phyloP scores from a whole-genome alignment of 2,113 vertebrate genomes.

The Aptenodytes patagonicus region DNA sequence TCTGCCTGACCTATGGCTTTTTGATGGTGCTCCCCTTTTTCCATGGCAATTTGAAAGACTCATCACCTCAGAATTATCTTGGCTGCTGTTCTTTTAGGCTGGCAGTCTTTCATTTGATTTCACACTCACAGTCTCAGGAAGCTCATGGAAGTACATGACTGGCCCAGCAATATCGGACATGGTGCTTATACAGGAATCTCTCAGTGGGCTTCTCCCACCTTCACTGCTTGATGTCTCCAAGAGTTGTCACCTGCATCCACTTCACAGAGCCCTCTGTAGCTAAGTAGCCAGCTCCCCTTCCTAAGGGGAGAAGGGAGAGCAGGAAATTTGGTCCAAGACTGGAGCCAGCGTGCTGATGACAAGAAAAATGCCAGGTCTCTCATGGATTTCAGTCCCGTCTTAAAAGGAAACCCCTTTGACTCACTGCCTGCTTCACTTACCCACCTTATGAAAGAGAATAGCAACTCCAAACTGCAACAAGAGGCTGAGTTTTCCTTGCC shows the following conservation, averaged over 20 bases:
- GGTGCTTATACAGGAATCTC: background rate
- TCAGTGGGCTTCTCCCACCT: background rate
- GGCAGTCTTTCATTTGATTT: background rate
- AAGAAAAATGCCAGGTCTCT: background rate
- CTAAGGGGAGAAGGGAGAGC: background rate
- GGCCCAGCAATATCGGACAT: background rate
- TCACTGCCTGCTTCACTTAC: background rate
- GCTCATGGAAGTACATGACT: background rate
- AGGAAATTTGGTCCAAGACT: background rate
- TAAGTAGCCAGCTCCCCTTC: background rate
- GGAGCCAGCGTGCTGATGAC: background rate
- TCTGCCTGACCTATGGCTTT: background rate
- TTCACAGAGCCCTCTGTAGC: background rate
- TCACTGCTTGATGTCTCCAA: background rate
- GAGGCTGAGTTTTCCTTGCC: background rate
- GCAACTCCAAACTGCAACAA: background rate
- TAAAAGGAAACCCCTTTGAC: background rate
- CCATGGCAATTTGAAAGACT: background rate
- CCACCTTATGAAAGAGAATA: background rate
- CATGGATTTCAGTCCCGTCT: background rate
- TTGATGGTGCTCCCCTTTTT: background rate
- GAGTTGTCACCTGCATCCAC: background rate
- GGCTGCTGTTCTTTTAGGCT: background rate
- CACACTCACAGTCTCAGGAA: background rate
- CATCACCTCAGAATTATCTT: background rate